Base-by-base conservation (phyloP, 2,797 vertebrate genomes). In the Melanotaenia maccullochi region DNA sequence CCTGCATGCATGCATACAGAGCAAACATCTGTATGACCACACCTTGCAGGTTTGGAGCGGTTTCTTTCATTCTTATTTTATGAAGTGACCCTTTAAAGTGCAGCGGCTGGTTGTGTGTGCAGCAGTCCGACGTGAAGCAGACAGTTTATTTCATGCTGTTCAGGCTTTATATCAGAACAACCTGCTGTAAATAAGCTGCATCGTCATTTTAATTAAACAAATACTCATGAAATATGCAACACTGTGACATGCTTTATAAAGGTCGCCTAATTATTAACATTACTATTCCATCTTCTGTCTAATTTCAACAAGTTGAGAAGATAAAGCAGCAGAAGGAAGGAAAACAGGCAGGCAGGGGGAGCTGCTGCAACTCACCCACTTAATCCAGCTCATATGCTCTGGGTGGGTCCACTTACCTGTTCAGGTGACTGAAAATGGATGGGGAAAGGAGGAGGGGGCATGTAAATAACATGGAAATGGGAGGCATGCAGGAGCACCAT, bases 371-470 rank as follows among this genome's bases (percentile, higher is more conserved):
- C 40, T 58, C 71, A 74, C 59, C 65, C 80, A 75, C 67, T 38
- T 68, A 62, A 75, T 76, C 67, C 65, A 33, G 52, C 32, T 70
- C 68, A 61, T 24, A 60, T 38, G 38, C 33, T 82, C 35, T 71
- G 62, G 73, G 49, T 59, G 44, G 60, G 33, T 4, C 6, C 32
- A 91, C 93, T 91, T 93, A 94, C 93, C 93, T 93, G 78, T 25
- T 81, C 62, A 60, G 71, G 47, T 33, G 51, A 33, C 73, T 84
- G 63, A 63, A 49, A 56, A 73, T 35, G 44, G 52, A 59, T 42
- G 25, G 60, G 80, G n/a, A 28, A 12, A 54, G 35, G 22, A 47
- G 5, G 30, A 42, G 36, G 57, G 35, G 55, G 8, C 24, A 22
- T 28, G 18, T 66, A 18, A 35, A 11, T 25, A 11, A 57, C 24